These are phyloP conservation scores for Drosophila percnosoma DNA, from an alignment of 2,888 invertebrate species.

Conservation along the genomic window DNA sequence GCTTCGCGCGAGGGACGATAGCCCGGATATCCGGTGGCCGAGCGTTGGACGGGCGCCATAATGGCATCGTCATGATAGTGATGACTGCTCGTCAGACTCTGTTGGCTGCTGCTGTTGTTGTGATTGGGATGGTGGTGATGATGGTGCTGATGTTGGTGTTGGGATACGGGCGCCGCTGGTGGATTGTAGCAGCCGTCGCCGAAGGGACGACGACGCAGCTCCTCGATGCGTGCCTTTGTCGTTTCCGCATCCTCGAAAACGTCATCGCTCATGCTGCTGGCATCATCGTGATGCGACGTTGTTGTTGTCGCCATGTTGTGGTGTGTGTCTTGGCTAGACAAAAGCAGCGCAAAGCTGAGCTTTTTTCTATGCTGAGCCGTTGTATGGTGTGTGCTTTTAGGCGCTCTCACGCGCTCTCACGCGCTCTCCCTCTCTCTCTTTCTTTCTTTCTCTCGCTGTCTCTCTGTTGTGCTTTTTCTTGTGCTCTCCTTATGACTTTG, in stretches of 20 bases:
- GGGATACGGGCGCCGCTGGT: conserved; percentile 67
- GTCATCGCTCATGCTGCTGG: conserved; percentile 90
- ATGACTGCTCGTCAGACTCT: conserved; percentile 70
- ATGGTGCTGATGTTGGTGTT: conserved; percentile 52
- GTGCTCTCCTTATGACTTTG: conserved; percentile 72
- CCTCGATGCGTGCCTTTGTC: conserved; percentile 82
- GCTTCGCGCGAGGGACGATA: conserved; percentile 91
- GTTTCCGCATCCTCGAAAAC: conserved; percentile 90
- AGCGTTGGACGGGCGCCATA: conserved; percentile 74
- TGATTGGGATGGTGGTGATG: conserved; percentile 63
- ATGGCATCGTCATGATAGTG: conserved; percentile 70
- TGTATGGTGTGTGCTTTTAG: conserved; percentile 44
- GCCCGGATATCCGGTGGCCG: conserved; percentile 92
- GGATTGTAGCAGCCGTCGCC: conserved; percentile 79
- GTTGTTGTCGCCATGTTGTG: conserved; percentile 38
- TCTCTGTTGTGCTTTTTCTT: conserved; percentile 36
- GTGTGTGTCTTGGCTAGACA: conserved; percentile 64
- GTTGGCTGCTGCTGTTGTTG: conserved; percentile 58
- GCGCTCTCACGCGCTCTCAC: conserved; percentile 35
- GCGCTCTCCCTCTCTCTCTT: conserved; percentile 3
- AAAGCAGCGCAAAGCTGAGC: conserved; percentile 41
- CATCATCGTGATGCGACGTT: conserved; percentile 87
- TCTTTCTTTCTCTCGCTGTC: conserved; percentile 6
- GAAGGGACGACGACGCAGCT: conserved; percentile 76
- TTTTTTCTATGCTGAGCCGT: conserved; percentile 40